Evolutionary conservation across 1,140 invertebrate species (phyloP), one percentile per base, ranked within the genome.

Genomic region (Drosophila paulistorum): DNA sequence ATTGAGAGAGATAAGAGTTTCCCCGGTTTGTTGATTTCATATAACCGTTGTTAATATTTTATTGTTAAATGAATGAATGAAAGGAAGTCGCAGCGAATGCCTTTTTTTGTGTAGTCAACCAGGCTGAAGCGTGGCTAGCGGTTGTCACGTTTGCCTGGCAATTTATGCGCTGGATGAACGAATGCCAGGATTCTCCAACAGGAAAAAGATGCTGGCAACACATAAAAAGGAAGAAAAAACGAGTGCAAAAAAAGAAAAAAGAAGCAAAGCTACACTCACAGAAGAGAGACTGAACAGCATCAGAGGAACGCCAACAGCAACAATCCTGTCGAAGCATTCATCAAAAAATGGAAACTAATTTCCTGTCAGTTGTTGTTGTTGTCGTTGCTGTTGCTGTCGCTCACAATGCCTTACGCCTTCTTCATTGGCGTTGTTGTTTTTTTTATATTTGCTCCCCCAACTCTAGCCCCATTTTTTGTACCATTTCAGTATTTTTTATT

Each of bases 271-370:
- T 5, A 26, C 26, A 26, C 5, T 26, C 58, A 13, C 33, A 14
- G 62, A 55, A 42, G 9, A 62, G 41, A 14, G 26, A 60, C 45
- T 48, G 55, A 39, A 39, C 9, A 59, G 33, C 33, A 59, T 59
- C 63, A 55, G 60, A 69, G 60, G 81, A 77, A 90, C 71, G 72
- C 17, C 45, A 51, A 51, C 45, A 10, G 45, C 68, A 82, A 89
- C 89, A 90, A 90, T 90, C 83, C 87, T 90, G 87, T 90, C 87
- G 87, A 90, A 87, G 87, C 87, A 90, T 90, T 90, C 87, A 90
- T 90, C 87, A 90, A 90, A 90, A 90, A 90, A 90, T 90, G 87
- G 87, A 90, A 90, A 90, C 87, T 90, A 90, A 90, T 90, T 90
- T 90, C 87, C 87, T 90, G 87, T 90, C 87, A 90, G 87, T 90